Conservation (phyloP, 2,888 invertebrate genomes). For the Cyrtodaria siliqua region DNA sequence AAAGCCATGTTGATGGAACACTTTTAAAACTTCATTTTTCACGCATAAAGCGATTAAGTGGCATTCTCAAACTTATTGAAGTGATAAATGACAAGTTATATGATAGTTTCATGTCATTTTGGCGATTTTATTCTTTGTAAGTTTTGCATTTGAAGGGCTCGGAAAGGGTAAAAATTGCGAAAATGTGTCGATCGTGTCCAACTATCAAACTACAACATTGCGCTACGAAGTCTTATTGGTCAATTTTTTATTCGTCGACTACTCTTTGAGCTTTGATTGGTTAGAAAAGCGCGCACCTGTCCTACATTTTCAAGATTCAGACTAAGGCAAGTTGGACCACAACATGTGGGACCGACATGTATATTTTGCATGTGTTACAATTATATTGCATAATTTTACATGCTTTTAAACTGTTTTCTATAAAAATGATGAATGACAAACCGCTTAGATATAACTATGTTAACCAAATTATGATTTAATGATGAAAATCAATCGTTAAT, state of each 20-base stretch:
- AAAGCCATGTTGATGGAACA: conserved; percentile 62
- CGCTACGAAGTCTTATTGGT: conserved; percentile 66
- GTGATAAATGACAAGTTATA: conserved; percentile 24
- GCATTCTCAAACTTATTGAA: conserved; percentile 2
- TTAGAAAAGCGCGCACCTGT: conserved; percentile 34
- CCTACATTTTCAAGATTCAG: conserved; percentile 22
- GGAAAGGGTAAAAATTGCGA: conserved; percentile 39
- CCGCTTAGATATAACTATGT: too few species aligned
- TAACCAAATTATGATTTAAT: too few species aligned
- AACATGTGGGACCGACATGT: conserved; percentile 17
- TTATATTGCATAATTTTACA: too few species aligned
- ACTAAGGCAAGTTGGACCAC: conserved; percentile 15
- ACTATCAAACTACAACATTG: conserved; percentile 67
- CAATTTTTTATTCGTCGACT: not conserved
- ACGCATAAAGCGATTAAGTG: conserved; percentile 23
- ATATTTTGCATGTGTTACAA: not conserved
- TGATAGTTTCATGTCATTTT: conserved; percentile 37
- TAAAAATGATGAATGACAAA: too few species aligned
- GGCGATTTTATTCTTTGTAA: not conserved
- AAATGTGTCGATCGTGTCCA: conserved; percentile 16
- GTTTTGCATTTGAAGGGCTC: conserved; percentile 30
- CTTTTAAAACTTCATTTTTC: conserved; percentile 65
- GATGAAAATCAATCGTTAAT: too few species aligned
- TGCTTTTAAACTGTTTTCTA: too few species aligned
- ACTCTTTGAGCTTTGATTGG: conserved; percentile 13